Base-by-base conservation (phyloP, 2,113 vertebrate genomes). In the Brachionichthys hirsutus region DNA sequence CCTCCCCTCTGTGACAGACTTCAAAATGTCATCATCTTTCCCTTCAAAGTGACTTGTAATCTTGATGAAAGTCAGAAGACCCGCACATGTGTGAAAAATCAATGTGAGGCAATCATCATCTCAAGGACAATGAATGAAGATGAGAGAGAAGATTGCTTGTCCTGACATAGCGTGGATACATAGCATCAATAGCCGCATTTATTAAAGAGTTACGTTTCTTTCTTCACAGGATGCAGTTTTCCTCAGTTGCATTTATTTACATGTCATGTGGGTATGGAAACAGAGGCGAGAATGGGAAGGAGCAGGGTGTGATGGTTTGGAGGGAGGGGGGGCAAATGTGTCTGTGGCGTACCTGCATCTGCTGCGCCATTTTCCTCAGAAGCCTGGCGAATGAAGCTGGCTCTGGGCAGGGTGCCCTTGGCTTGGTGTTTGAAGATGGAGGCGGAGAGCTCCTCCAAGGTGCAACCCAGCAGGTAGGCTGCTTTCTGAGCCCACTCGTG, bases 401-500 rank as follows among this genome's bases (percentile, higher is more conserved):
- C 91, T 70, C 95, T 92, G 80, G 95, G 94, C 79, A 95, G 88
- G 62, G 91, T 87, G 70, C 92, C 88, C 83, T 95, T 98, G 84
- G 91, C 89, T 58, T 95, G 96, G 58, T 93, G 94, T 89, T 96
- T 98, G 91, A 98, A 99, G 90, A 98, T 93, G 87, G 94, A 91
- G 0, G 96, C 95, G 67, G 97, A 98, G 62, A 98, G 93, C 78
- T 98, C 95, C 81, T 99, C 97, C 83, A 98, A 91, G 71, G 89
- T 91, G 88, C 87, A 95, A 75, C 94, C 94, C 89, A 96, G 87
- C 77, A 99, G 92, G 87, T 99, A 99, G 0, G 97, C 94, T 0
- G 97, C 95, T 79, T 98, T 98, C 91, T 99, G 97, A 63, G 95
- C 97, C 96, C 95, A 99, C 78, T 99, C 97, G 0, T 98, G 97